Percentiles rank a stretch among this genome's conserved stretches.
phyloP scores from a whole-genome alignment of 1,140 invertebrate species.

The Palaemon carinicauda region DNA sequence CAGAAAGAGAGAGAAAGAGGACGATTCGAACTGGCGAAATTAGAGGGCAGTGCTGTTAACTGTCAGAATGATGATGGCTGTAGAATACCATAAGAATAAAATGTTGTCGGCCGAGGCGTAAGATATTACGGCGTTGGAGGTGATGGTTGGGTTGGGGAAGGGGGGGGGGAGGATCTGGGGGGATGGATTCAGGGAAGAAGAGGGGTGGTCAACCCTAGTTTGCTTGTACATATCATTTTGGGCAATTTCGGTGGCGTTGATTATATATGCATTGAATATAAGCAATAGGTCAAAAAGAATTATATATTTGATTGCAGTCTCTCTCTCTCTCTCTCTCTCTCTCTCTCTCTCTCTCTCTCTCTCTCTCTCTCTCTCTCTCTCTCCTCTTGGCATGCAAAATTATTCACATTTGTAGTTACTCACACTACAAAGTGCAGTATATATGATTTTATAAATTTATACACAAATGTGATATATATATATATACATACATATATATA shows the following conservation, averaged over 20 bases:
- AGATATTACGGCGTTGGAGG: background rate
- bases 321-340: background rate
- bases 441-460: background rate
- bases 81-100: background rate
- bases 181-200: background rate
- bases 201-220: background rate
- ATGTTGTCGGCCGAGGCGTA: background rate
- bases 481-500: conserved; percentile 18
- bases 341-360: background rate
- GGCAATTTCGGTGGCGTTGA: background rate
- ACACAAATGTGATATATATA: background rate
- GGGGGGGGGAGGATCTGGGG: background rate
- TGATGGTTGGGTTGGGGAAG: background rate
- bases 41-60: background rate
- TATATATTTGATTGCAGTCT: background rate
- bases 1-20: too few relatives aligned
- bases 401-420: too few relatives aligned
- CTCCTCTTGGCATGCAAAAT: too few relatives aligned
- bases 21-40: too few relatives aligned
- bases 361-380: background rate
- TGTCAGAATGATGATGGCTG: background rate
- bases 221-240: background rate
- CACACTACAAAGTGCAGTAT: too few relatives aligned
- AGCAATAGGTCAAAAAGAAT: background rate
- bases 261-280: too few relatives aligned